phyloP scores from a whole-genome alignment of 2,113 vertebrate species.

The Nerophis ophidion region DNA sequence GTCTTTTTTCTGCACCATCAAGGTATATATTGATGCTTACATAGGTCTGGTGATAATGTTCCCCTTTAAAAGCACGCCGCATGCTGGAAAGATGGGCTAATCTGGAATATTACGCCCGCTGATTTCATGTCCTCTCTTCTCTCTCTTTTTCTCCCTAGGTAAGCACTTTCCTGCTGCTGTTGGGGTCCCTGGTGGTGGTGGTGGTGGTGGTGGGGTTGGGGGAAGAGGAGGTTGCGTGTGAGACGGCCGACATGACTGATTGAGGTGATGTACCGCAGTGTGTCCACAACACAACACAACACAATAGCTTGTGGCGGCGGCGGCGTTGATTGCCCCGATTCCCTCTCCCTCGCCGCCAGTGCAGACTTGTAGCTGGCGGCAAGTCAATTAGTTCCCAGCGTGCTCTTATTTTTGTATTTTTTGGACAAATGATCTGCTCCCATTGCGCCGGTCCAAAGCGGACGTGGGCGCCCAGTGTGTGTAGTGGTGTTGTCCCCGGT shows the following conservation, averaged over 20 bases:
- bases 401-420: neutral
- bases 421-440: neutral
- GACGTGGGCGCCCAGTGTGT: too few species aligned
- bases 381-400: neutral
- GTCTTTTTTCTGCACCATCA: too few species aligned
- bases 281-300: constrained; percentile 54
- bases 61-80: constrained; percentile 50
- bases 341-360: constrained; percentile 38
- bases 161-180: constrained; percentile 68
- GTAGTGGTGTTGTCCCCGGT: too few species aligned
- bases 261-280: constrained; percentile 71
- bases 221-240: constrained; percentile 46
- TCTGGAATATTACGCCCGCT: constrained; percentile 67
- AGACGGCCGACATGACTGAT: constrained; percentile 64
- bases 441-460: too few species aligned
- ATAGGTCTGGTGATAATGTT: too few species aligned
- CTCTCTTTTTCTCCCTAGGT: constrained; percentile 73
- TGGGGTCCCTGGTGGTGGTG: constrained; percentile 48
- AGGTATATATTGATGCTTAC: too few species aligned
- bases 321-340: constrained; percentile 44
- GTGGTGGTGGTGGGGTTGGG: constrained; percentile 12
- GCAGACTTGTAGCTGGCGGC: constrained; percentile 22
- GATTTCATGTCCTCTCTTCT: constrained; percentile 69
- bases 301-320: constrained; percentile 41
- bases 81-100: constrained; percentile 67